Evolutionary conservation across 2,113 vertebrate genomes (phyloP).

Genomic region (Halichoeres trimaculatus): DNA sequence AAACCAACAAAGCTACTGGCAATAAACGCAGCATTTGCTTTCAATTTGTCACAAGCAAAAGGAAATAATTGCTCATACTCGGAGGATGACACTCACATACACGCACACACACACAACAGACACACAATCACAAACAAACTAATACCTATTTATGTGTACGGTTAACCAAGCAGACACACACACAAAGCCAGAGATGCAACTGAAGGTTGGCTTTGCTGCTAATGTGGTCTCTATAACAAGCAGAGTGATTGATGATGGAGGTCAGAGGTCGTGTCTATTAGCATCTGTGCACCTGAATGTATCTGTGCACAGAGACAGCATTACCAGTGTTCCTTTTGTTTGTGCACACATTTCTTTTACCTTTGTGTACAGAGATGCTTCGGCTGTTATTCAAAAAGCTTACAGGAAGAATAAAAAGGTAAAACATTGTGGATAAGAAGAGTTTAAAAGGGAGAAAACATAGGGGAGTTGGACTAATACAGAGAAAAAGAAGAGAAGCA

Average conservation of each 20-base stretch:
- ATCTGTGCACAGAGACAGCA: background rate
- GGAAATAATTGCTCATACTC: conserved; percentile 45
- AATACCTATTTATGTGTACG: background rate
- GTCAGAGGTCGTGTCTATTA: conserved; percentile 4
- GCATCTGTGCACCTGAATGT: background rate
- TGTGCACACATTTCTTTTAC: background rate
- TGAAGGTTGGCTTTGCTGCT: background rate
- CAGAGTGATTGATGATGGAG: background rate
- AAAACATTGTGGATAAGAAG: background rate
- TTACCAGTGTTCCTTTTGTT: background rate
- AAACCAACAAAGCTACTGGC: conserved; percentile 36
- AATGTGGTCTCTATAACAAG: background rate
- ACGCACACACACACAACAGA: background rate
- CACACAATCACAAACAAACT: conserved; percentile 6
- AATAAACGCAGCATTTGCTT: conserved; percentile 33
- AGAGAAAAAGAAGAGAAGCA: conserved; percentile 25
- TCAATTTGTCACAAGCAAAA: conserved; percentile 53
- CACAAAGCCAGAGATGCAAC: background rate
- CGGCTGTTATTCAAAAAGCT: background rate
- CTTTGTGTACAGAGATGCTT: background rate
- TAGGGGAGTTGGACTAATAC: conserved; percentile 15
- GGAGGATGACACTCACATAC: background rate
- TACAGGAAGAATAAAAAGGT: background rate
- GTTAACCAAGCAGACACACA: conserved; percentile 6
- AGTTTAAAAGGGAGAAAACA: background rate